phyloP scores from a whole-genome alignment of 1,140 invertebrate genomes.

The Pectinophora gossypiella region DNA sequence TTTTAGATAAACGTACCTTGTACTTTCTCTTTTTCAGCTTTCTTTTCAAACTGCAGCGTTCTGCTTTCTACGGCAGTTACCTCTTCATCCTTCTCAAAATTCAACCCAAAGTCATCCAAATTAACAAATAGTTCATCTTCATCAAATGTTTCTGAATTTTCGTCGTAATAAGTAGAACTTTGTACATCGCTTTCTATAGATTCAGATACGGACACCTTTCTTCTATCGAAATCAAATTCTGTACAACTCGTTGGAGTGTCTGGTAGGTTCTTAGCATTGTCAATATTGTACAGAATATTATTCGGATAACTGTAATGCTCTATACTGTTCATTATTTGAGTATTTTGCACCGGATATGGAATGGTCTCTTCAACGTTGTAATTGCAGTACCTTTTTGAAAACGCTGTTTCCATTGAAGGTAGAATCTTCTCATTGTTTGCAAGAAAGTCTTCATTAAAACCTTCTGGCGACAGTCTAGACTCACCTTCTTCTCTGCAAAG shows the following conservation, averaged over 20 bases:
- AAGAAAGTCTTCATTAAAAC: slow-evolving; percentile 58
- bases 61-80: background rate
- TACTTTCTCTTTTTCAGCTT: slow-evolving; percentile 39
- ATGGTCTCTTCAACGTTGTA: slow-evolving; percentile 45
- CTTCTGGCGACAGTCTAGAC: slow-evolving; percentile 49
- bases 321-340: slow-evolving; percentile 47
- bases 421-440: slow-evolving; percentile 47
- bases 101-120: slow-evolving; percentile 60
- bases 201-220: slow-evolving; percentile 58
- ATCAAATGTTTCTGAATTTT: slow-evolving; percentile 60
- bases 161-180: slow-evolving; percentile 60
- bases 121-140: slow-evolving; percentile 66
- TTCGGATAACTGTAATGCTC: slow-evolving; percentile 69
- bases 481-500: slow-evolving; percentile 62
- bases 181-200: slow-evolving; percentile 62
- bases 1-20: slow-evolving; percentile 50
- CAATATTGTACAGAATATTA: slow-evolving; percentile 61
- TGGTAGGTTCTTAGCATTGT: slow-evolving; percentile 45
- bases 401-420: slow-evolving; percentile 70
- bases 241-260: slow-evolving; percentile 64
- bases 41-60: slow-evolving; percentile 17
- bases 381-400: slow-evolving; percentile 66
- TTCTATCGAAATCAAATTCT: slow-evolving; percentile 59
- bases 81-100: slow-evolving; percentile 39
- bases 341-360: slow-evolving; percentile 30